These are phyloP conservation scores for Numenius arquata DNA, from an alignment of 2,113 vertebrate genomes.

Conservation along the genomic window DNA sequence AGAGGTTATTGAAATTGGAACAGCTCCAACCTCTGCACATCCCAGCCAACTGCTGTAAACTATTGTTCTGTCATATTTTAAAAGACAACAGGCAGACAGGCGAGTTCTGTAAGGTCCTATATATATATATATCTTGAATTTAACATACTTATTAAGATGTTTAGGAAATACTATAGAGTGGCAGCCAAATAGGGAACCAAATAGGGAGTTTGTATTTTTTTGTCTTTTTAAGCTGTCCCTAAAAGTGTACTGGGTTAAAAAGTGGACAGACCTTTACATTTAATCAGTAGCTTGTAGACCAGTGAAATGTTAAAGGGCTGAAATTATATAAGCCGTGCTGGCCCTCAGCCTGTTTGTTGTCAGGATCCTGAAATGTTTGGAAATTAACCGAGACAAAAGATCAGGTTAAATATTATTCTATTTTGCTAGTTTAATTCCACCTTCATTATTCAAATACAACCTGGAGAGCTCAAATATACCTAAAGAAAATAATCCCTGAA, in stretches of 20 bases:
- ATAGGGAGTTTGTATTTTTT: fast-evolving
- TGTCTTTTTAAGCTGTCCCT: not conserved
- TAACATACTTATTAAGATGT: not conserved
- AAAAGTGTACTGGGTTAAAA: not conserved
- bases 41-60: not conserved
- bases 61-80: not conserved
- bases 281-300: not conserved
- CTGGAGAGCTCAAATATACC: not conserved
- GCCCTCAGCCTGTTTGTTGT: not conserved
- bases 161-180: not conserved
- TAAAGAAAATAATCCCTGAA: not conserved
- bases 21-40: not conserved
- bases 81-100: not conserved
- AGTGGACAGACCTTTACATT: not conserved
- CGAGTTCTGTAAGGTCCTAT: not conserved
- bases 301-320: not conserved
- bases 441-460: not conserved
- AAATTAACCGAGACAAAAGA: not conserved
- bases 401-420: not conserved
- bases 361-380: not conserved
- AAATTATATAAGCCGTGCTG: not conserved
- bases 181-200: not conserved
- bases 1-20: not conserved
- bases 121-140: not conserved
- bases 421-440: not conserved